Base-by-base conservation (phyloP, 2,888 invertebrate species). In the Apamea sordens region DNA sequence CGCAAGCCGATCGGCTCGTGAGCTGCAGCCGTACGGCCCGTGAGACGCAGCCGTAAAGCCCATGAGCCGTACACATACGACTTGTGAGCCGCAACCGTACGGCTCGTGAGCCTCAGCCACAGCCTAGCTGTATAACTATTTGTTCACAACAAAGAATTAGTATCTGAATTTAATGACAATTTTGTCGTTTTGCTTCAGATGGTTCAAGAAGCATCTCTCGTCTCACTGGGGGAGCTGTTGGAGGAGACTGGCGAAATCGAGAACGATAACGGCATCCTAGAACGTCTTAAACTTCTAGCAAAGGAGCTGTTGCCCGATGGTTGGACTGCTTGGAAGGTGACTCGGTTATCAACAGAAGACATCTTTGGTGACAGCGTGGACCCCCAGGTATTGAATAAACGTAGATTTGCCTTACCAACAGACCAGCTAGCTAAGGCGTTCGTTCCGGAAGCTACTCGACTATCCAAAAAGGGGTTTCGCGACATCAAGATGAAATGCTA, bases 351-450 rank as follows among this genome's bases (percentile, higher is more conserved):
- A 2, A 84, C 64, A 3, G 77, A 77, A 44, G 84, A 84, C 1
- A 24, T 86, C 0, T 86, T 86, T 18, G 81, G 82, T 0, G 77
- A 77, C 2, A 64, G 21, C 28, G 41, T 82, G 0, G 77, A 82
- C 10, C 75, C 82, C 15, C 79, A 80, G 41, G 13, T 76, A 2
- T 41, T 86, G 6, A 86, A 83, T 67, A 86, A 84, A 24, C 18
- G 84, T 3, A 64, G 76, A 32, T 86, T 79, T 67, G 82, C 77
- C 15, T 36, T 86, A 47, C 86, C 83, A 36, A 83, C 86, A 13
- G 77, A 78, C 15, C 77, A 83, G 0, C 13, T 83, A 65, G 80
- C 65, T 47, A 65, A 56, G 15, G 79, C 82, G 6, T 85, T 86
- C 50, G 56, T 70, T 21, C 85, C 85, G 13, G 82, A 85, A 15